Evolutionary conservation across 2,888 invertebrate species (phyloP), one percentile per base, ranked within the genome.

Genomic region (Cephus runcator): DNA sequence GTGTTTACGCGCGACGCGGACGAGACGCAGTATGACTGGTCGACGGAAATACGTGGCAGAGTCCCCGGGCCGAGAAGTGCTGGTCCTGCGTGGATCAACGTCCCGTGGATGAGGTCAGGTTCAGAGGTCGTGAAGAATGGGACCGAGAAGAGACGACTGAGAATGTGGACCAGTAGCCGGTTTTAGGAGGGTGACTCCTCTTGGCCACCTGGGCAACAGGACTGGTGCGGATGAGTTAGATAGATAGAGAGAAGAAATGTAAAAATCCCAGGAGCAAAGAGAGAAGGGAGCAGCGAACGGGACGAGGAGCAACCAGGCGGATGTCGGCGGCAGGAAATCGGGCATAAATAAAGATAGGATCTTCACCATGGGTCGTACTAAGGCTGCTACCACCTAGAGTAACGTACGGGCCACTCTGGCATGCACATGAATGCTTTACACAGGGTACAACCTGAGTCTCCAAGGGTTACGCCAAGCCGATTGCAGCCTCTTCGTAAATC

Each of bases 321-420:
- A 81, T 79, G 80, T 82, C 78, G 71, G 75, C 81, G 80, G 80
- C 79, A 81, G 81, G 79, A 83, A 83, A 83, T 82, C 82, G 81
- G 83, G 77, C 81, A 80, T 81, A 81, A 81, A 81, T 81, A 81
- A 80, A 78, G 80, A 81, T 80, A 77, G 81, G 78, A 80, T 81
- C 81, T 80, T 81, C 36, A 33, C 9, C 30, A 31, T 56, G 56
- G 56, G 9, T 23, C 23, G 23, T 56, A 56, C 56, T 56, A 23
- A 23, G 56, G 56, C 56, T 23, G 56, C 23, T 56, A 23, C 56
- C 23, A 23, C 23, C 56, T 56, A 56, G 23, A 56, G 23, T 23
- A 56, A 56, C 56, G 56, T 23, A 56, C 6, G 23, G 23, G 23
- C 56, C 56, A 56, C 15, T 40, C 15, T 15, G 40, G 15, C 6